A percentile compares a stretch with the other conserved stretches of the same genome.
Conservation (phyloP, 1,140 invertebrate genomes). For the Rhagoletis zephyria region DNA sequence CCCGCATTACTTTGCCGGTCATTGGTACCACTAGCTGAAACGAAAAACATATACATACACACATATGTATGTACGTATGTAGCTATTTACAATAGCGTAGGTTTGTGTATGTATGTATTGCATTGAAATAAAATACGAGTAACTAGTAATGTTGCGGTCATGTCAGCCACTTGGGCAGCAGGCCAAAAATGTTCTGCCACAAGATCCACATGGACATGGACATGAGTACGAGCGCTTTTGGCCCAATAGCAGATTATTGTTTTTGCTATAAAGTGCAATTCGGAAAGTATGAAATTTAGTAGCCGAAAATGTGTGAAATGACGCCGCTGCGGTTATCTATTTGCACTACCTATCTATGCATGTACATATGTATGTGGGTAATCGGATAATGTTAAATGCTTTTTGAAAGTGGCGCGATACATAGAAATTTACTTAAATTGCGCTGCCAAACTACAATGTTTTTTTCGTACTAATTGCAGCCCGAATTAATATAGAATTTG, state of each 20-base stretch:
- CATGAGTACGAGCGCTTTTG: background rate
- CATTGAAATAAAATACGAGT: slow-evolving; percentile 23
- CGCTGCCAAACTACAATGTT: background rate
- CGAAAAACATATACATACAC: background rate
- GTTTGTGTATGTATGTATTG: background rate
- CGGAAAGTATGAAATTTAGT: slow-evolving; percentile 23
- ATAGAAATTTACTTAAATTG: background rate
- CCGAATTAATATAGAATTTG: too few relatives aligned
- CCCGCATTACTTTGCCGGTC: slow-evolving; percentile 32
- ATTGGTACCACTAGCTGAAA: background rate
- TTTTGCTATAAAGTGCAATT: slow-evolving; percentile 14
- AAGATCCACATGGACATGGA: background rate
- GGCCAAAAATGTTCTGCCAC: slow-evolving; percentile 21
- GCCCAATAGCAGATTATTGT: background rate
- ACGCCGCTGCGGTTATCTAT: background rate
- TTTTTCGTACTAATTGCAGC: background rate
- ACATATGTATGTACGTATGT: background rate
- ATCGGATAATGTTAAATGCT: background rate
- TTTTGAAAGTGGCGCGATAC: background rate
- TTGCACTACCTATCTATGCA: background rate
- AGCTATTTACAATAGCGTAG: background rate
- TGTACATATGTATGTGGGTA: background rate
- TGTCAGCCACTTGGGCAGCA: slow-evolving; percentile 22
- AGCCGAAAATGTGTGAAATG: slow-evolving; percentile 6
- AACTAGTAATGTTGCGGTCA: slow-evolving; percentile 25